A percentile compares a stretch with the other conserved stretches of the same genome.
These are phyloP conservation scores for Tigriopus japonicus DNA, from an alignment of 1,140 invertebrate genomes.

Conservation along the genomic window DNA sequence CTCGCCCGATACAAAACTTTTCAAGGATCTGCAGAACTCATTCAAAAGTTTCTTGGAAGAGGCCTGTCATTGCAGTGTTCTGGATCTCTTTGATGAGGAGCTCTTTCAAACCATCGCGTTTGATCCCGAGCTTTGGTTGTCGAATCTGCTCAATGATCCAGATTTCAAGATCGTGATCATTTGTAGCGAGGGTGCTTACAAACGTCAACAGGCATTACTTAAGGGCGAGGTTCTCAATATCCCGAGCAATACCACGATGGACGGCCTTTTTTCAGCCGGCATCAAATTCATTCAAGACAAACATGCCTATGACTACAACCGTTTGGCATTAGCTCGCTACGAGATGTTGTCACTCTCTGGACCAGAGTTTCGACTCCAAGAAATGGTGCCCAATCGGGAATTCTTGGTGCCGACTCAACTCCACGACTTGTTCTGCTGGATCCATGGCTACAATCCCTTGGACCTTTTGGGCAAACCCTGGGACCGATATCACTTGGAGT, in stretches of 20 bases:
- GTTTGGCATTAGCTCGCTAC: neutral
- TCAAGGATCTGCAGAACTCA: constrained; percentile 8
- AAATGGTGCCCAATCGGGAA: neutral
- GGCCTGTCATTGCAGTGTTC: constrained; percentile 2
- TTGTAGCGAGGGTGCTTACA: constrained; percentile 5
- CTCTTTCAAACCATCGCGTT: neutral
- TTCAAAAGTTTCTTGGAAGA: constrained; percentile 3
- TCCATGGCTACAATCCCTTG: neutral
- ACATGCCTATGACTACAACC: neutral
- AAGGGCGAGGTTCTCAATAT: neutral
- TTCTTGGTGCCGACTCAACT: constrained; percentile 1
- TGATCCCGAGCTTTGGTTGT: constrained; percentile 1
- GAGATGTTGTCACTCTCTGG: neutral
- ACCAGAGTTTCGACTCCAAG: neutral
- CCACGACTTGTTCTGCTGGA: constrained; percentile 10
- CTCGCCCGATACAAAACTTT: constrained; percentile 4
- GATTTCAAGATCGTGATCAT: constrained; percentile 4
- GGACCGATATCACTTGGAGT: constrained; percentile 3
- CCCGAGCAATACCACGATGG: neutral
- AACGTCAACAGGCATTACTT: neutral
- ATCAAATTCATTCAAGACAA: neutral
- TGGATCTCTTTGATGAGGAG: constrained; percentile 8
- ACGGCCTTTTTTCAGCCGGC: constrained; percentile 2
- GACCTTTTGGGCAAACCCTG: constrained; percentile 9
- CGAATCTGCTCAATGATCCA: neutral